Conservation (phyloP, 2,888 invertebrate genomes). For the Volucella inanis region DNA sequence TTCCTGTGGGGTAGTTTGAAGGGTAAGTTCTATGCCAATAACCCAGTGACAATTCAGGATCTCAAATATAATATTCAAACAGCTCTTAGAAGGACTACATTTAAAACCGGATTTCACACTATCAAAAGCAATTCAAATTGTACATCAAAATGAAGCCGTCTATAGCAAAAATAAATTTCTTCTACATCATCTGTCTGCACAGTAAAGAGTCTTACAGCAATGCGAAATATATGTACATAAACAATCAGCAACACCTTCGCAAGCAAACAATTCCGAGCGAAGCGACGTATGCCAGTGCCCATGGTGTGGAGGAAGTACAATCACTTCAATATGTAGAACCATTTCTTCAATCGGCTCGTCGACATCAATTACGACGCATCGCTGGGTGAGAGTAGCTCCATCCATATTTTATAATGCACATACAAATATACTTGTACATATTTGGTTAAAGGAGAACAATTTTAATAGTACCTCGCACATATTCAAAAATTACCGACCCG, state of each 20-base stretch:
- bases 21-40: too few species aligned
- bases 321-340: conserved; percentile 19
- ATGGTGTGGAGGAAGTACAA: conserved; percentile 14
- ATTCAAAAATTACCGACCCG: conserved; percentile 1
- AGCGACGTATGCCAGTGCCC: not conserved
- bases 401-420: too few species aligned
- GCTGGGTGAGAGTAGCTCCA: too few species aligned
- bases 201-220: conserved; percentile 8
- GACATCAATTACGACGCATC: conserved; percentile 22
- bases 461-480: conserved; percentile 3
- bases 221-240: conserved; percentile 10
- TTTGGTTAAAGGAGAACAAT: too few species aligned
- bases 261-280: not conserved
- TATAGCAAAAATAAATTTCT: conserved; percentile 13
- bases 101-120: conserved; percentile 14
- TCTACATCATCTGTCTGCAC: conserved; percentile 14
- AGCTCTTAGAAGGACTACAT: conserved; percentile 1
- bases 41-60: too few species aligned
- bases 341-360: conserved; percentile 17
- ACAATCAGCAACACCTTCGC: conserved; percentile 10
- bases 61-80: too few species aligned
- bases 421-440: too few species aligned
- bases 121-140: conserved; percentile 23
- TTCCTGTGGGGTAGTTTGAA: too few species aligned
- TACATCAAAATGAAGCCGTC: conserved; percentile 28